phyloP scores from a whole-genome alignment of 2,797 vertebrate species.

The Gorsachius magnificus region DNA sequence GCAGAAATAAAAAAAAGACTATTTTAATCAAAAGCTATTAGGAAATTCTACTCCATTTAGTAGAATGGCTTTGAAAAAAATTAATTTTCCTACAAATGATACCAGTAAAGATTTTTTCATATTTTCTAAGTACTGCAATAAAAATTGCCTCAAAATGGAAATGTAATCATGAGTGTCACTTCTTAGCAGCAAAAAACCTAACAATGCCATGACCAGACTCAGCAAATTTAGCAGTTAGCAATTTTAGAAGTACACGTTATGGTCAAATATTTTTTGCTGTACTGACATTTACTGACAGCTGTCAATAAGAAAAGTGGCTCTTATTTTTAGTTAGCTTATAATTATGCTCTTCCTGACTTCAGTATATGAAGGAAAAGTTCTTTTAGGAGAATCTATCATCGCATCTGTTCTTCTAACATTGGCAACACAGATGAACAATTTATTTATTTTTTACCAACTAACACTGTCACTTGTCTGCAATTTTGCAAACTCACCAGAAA shows the following conservation, averaged over 20 bases:
- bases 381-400: constrained; percentile 11
- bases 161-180: neutral
- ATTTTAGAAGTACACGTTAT: neutral
- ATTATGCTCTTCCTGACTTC: constrained; percentile 12
- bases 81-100: neutral
- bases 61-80: neutral
- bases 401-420: neutral
- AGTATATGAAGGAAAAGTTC: neutral
- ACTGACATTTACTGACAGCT: neutral
- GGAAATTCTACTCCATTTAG: neutral
- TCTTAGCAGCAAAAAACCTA: neutral
- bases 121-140: neutral
- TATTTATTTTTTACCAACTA: neutral
- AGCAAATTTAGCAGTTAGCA: neutral
- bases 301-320: constrained; percentile 8
- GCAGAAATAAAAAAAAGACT: neutral
- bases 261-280: constrained; percentile 4
- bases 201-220: neutral
- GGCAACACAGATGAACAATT: neutral
- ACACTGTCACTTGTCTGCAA: neutral
- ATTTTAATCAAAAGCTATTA: constrained; percentile 40
- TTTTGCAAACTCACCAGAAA: neutral
- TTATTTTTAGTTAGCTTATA: constrained; percentile 23
- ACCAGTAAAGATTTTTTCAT: neutral
- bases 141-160: constrained; percentile 30